Conservation (phyloP, 2,113 vertebrate species). For the Promerops cafer region DNA sequence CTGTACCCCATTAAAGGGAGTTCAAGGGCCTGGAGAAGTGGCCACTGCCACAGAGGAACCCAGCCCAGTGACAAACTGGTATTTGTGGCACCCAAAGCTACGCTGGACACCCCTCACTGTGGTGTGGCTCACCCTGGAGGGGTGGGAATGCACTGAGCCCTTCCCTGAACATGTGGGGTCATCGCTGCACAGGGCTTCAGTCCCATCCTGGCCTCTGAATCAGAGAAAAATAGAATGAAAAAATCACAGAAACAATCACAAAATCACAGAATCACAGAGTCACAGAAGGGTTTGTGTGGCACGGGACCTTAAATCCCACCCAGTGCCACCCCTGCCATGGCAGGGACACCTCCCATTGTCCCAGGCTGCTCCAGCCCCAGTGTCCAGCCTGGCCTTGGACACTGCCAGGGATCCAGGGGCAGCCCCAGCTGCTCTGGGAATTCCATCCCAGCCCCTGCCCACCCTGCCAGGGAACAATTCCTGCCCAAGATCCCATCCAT, state of each 20-base stretch:
- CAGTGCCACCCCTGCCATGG: background rate
- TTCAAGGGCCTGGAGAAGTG: background rate
- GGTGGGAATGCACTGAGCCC: background rate
- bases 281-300: too few relatives aligned
- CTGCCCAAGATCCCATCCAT: background rate
- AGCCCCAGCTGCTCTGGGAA: background rate
- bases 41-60: background rate
- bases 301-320: background rate
- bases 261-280: background rate
- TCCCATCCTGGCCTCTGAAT: fast-evolving
- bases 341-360: background rate
- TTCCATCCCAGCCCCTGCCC: background rate
- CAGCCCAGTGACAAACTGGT: background rate
- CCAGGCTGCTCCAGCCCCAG: background rate
- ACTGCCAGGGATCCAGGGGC: background rate
- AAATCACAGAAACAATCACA: too few relatives aligned
- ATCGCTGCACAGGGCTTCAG: fast-evolving
- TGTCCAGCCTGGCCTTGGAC: background rate
- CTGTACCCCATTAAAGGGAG: background rate
- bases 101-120: background rate
- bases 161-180: fast-evolving
- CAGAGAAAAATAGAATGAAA: background rate
- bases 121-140: background rate
- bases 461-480: background rate
- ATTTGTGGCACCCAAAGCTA: background rate